Percentiles rank a stretch among this genome's conserved stretches.
Conservation (phyloP, 2,797 vertebrate species). For the Sebastes matsubarae region DNA sequence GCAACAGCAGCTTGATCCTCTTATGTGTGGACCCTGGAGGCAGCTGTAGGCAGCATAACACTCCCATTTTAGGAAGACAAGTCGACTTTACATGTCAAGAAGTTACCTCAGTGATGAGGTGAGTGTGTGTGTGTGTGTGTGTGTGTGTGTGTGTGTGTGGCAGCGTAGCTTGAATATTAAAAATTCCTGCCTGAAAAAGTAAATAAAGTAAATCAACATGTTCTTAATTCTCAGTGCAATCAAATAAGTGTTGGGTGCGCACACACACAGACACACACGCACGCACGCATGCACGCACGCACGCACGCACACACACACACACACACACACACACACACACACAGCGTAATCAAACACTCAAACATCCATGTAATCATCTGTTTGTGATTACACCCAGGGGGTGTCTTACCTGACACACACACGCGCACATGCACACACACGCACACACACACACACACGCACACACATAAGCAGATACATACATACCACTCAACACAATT, state of each 20-base stretch:
- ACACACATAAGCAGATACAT: neutral
- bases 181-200: neutral
- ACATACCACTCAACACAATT: neutral
- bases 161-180: neutral
- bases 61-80: constrained; percentile 23
- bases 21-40: constrained; percentile 41
- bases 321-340: neutral
- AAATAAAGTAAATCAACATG: constrained; percentile 19
- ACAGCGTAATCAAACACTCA: constrained; percentile 38
- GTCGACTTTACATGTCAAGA: constrained; percentile 15
- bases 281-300: rapidly evolving
- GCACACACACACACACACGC: neutral
- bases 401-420: neutral
- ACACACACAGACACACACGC: neutral
- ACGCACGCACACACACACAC: too few species aligned
- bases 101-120: neutral
- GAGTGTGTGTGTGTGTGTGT: neutral
- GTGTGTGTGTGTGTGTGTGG: neutral
- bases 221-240: constrained; percentile 29
- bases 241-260: constrained; percentile 8
- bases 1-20: constrained; percentile 47
- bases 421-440: neutral
- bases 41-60: constrained; percentile 23
- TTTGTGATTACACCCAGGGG: constrained; percentile 47
- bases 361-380: constrained; percentile 47